Evolutionary conservation across 1,140 invertebrate species (phyloP).

Genomic region (Bombus waltoni): DNA sequence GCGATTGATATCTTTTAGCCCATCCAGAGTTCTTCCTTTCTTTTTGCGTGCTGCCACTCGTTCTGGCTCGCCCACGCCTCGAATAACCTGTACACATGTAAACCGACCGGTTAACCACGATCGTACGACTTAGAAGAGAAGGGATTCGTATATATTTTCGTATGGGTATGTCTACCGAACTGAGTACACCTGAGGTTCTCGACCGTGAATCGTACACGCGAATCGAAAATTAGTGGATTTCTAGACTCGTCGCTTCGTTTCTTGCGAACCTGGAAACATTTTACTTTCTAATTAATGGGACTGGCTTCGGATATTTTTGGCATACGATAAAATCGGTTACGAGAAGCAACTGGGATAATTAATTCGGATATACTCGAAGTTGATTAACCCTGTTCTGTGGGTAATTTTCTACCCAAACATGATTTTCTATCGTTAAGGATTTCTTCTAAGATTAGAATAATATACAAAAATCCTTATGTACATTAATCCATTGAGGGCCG

Average conservation of each 20-base stretch:
- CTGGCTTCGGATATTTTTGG: not conserved
- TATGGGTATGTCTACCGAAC: conserved; percentile 43
- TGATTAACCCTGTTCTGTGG: not conserved
- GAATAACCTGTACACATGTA: conserved; percentile 67
- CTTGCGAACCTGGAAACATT: not conserved
- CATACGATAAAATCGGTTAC: not conserved
- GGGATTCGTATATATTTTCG: conserved; percentile 46
- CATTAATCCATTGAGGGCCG: no score
- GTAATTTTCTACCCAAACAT: not conserved
- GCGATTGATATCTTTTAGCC: conserved; percentile 56
- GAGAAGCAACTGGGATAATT: not conserved
- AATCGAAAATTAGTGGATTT: conserved; percentile 11
- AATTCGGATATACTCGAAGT: not conserved
- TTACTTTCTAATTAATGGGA: not conserved
- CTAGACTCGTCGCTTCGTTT: not conserved
- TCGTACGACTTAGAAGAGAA: conserved; percentile 40
- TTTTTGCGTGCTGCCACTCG: conserved; percentile 59
- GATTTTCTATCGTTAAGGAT: no score
- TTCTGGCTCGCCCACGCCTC: conserved; percentile 69
- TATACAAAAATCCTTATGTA: no score
- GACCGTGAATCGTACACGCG: conserved; percentile 25
- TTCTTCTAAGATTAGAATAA: no score
- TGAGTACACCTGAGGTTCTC: conserved; percentile 28
- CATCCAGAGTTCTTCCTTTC: conserved; percentile 40
- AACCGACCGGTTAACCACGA: conserved; percentile 68